These are phyloP conservation scores for Solenodon paradoxus DNA, from an alignment of 2,113 vertebrate species.

Conservation along the genomic window DNA sequence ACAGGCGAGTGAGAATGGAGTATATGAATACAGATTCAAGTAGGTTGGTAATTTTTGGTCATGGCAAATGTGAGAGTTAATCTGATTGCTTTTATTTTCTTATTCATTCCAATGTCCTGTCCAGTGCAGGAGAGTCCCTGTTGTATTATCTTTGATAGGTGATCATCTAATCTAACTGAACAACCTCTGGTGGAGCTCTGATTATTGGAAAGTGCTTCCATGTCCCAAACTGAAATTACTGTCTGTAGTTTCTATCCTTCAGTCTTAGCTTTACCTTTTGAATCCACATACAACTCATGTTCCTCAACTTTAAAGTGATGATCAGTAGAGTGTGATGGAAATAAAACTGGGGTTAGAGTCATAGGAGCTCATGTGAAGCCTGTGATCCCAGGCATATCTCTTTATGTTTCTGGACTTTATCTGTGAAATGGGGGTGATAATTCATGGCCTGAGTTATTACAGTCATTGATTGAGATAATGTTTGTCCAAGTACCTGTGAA, in stretches of 20 bases:
- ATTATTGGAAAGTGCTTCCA: not conserved
- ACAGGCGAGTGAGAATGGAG: not conserved
- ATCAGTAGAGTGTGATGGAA: not conserved
- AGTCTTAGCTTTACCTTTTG: not conserved
- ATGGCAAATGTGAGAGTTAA: not conserved
- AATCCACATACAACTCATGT: not conserved
- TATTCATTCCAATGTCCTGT: not conserved
- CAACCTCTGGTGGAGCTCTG: not conserved
- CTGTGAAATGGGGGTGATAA: not conserved
- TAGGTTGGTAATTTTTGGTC: not conserved
- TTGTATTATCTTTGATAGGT: not conserved
- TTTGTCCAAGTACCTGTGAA: not conserved
- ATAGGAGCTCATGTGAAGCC: not conserved
- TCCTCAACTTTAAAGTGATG: not conserved
- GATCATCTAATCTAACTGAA: not conserved
- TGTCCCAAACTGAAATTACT: not conserved
- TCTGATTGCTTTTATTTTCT: conserved; percentile 33
- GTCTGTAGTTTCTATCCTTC: not conserved
- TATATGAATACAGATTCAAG: not conserved
- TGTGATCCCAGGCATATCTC: not conserved
- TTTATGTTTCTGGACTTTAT: not conserved
- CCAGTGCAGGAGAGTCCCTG: not conserved
- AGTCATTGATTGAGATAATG: not conserved
- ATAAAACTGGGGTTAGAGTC: not conserved
- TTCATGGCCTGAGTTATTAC: not conserved